Evolutionary conservation across 2,797 vertebrate genomes (phyloP), one percentile per base, ranked within the genome.

Genomic region (Eupleurogrammus muticus): DNA sequence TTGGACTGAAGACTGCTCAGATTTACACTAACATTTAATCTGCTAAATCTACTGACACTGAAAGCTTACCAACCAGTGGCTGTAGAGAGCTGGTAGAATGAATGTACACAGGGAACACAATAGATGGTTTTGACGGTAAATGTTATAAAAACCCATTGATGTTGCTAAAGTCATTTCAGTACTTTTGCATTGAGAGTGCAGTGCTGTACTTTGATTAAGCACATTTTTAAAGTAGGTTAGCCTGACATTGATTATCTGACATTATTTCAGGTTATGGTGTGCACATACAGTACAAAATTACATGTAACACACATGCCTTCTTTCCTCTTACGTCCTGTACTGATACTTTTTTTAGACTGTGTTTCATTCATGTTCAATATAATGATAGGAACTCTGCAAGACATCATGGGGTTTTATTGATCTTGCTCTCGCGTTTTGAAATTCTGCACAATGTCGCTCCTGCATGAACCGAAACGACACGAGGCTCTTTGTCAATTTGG

Each of bases 1-100:
- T 64, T 62, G 61, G 59, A 73, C 59, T 77, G 78, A 78, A 78
- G 76, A 76, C 60, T 69, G 63, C 52, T 70, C 65, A 78, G 74
- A 80, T 70, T 85, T 72, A 78, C 53, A 51, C 49, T 23, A 47
- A 55, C 57, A 66, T 76, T 68, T 75, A 73, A 73, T 65, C 77
- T 77, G 66, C 66, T 66, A 60, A 59, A 70, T 47, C 59, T 44
- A 46, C 66, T 61, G 48, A 78, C 68, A 59, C 64, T 61, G 50
- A 79, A 59, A 74, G 50, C 49, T 79, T 57, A 60, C 44, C 21
- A 21, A 58, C 56, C 47, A 49, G 57, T 40, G 47, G 42, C 49
- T 44, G 48, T 51, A 51, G 20, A 63, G 53, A 35, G 42, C 59
- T 40, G 55, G 21, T 28, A 28, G 28, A 28, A 28, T 28, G 28